Percentiles rank a stretch among this genome's conserved stretches.
These are phyloP conservation scores for Lomographa bimaculata DNA, from an alignment of 2,888 invertebrate species.

Conservation along the genomic window DNA sequence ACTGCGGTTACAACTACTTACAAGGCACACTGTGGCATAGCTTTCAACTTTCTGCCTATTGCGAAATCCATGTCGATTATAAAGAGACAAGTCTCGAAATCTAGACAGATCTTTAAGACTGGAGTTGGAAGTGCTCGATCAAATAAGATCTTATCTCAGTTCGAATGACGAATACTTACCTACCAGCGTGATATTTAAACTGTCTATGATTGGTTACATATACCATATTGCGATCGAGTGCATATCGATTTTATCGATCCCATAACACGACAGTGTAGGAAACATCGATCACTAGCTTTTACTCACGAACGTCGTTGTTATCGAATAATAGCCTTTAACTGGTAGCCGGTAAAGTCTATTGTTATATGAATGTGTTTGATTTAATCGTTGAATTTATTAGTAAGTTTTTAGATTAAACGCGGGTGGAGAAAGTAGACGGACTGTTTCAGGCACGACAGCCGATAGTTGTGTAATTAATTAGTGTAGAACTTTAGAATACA, in stretches of 20 bases:
- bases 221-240: conserved; percentile 35
- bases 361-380: conserved; percentile 21
- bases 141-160: conserved; percentile 8
- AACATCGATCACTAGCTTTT: conserved; percentile 44
- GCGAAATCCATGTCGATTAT: conserved; percentile 11
- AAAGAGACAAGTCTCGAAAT: conserved; percentile 16
- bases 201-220: conserved; percentile 10
- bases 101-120: no score
- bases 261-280: conserved; percentile 36
- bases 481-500: no score
- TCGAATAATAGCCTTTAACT: conserved; percentile 27
- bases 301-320: conserved; percentile 23
- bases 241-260: conserved; percentile 36
- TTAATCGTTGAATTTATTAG: conserved; percentile 33
- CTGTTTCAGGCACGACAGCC: conserved; percentile 23
- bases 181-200: conserved; percentile 2
- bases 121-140: conserved; percentile 19
- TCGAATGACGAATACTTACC: no score
- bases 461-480: conserved; percentile 17
- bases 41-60: conserved; percentile 16
- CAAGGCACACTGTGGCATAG: conserved; percentile 6
- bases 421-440: conserved; percentile 39
- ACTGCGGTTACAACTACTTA: conserved; percentile 1
- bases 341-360: background rate
- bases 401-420: conserved; percentile 38